Percentiles rank a stretch among this genome's conserved stretches.
Evolutionary conservation across 2,888 invertebrate species (phyloP).

Genomic region (Luperina nickerlii): DNA sequence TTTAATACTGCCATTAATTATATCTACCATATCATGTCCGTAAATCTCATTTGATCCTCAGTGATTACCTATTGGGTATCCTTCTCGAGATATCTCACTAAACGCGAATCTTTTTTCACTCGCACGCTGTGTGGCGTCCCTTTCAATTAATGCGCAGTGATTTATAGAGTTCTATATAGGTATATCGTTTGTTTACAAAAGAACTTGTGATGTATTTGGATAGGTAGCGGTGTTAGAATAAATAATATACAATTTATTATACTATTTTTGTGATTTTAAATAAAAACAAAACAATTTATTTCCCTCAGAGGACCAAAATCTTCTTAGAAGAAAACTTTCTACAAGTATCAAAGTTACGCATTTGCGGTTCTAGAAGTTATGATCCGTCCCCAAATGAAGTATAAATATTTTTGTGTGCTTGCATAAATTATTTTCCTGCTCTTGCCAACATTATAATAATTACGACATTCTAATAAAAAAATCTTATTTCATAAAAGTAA

Average conservation of each 20-base stretch:
- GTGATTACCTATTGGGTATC: neutral
- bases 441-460: no score
- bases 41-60: neutral
- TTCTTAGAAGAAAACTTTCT: conserved; percentile 10
- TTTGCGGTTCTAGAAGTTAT: neutral
- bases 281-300: neutral
- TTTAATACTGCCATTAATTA: neutral
- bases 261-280: neutral
- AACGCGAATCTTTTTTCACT: conserved; percentile 48
- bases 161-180: conserved; percentile 56
- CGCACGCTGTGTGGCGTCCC: conserved; percentile 61
- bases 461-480: neutral
- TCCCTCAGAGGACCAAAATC: neutral
- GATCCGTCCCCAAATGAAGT: neutral
- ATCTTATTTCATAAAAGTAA: neutral
- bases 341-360: conserved; percentile 17
- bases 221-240: neutral
- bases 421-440: neutral
- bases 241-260: neutral
- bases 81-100: neutral
- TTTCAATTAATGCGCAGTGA: conserved; percentile 73
- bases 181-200: neutral
- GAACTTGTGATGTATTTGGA: neutral
- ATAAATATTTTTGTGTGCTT: neutral
- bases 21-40: neutral